Evolutionary conservation across 2,113 vertebrate genomes (phyloP).

Genomic region (Mionectes macconnelli): DNA sequence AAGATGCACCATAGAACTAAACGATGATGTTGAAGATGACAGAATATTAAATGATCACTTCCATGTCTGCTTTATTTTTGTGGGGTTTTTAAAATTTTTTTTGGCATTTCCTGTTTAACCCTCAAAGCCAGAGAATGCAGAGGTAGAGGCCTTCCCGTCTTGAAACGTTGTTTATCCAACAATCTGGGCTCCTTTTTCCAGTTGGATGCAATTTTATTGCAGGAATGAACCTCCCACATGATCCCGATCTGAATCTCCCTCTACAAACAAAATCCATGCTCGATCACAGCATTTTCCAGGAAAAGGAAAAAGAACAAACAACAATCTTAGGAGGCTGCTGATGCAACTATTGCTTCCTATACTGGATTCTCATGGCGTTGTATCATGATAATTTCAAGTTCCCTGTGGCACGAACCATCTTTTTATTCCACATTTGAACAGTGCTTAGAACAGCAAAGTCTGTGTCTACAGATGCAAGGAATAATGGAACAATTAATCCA

Average conservation of each 20-base stretch:
- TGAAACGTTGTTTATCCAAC: slow-evolving; percentile 20
- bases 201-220: slow-evolving; percentile 30
- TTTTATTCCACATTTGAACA: neutral
- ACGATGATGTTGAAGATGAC: neutral
- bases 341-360: neutral
- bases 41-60: neutral
- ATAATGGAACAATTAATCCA: slow-evolving; percentile 16
- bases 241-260: neutral
- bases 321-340: neutral
- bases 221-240: neutral
- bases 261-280: neutral
- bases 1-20: rapidly evolving
- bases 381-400: slow-evolving; percentile 30
- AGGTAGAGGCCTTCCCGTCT: slow-evolving; percentile 36
- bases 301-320: neutral
- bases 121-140: slow-evolving; percentile 30
- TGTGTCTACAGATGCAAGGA: neutral
- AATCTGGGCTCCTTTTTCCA: neutral
- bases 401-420: neutral
- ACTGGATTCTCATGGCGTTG: neutral
- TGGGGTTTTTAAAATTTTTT: neutral
- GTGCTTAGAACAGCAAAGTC: neutral
- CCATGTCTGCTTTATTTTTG: neutral
- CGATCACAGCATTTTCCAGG: neutral
- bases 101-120: slow-evolving; percentile 62